Evolutionary conservation across 2,113 vertebrate species (phyloP).

Genomic region (Spea multiplicata): DNA sequence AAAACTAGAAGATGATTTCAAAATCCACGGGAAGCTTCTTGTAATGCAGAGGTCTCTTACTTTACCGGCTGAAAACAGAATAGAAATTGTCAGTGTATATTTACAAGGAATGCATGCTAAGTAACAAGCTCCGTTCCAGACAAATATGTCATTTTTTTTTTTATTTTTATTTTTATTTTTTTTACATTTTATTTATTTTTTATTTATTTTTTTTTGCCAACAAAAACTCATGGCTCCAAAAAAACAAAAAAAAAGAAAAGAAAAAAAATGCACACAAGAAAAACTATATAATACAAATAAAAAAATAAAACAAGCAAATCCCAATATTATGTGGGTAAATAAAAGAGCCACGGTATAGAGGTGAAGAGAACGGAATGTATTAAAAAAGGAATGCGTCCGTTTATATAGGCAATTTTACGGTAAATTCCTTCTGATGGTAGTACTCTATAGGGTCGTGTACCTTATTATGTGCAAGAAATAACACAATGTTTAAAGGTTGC

Average conservation of each 20-base stretch:
- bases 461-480: slow-evolving; percentile 42
- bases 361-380: background rate
- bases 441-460: slow-evolving; percentile 43
- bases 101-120: slow-evolving; percentile 25
- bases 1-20: slow-evolving; percentile 45
- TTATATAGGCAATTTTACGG: slow-evolving; percentile 46
- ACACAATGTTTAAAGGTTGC: slow-evolving; percentile 24
- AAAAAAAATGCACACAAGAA: background rate
- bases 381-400: slow-evolving; percentile 6
- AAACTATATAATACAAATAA: background rate
- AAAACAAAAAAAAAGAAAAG: background rate
- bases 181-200: background rate
- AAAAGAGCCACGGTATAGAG: background rate
- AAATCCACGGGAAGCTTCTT: slow-evolving; percentile 37
- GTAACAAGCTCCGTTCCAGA: background rate
- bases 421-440: slow-evolving; percentile 39
- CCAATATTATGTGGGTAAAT: background rate
- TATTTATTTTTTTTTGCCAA: background rate
- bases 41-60: slow-evolving; percentile 25
- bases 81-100: slow-evolving; percentile 39
- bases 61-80: slow-evolving; percentile 17
- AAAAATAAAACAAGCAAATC: background rate
- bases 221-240: background rate
- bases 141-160: slow-evolving; percentile 5
- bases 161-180: background rate